These are phyloP conservation scores for Drosophila kohkoa DNA, from an alignment of 1,140 invertebrate species.

Conservation along the genomic window DNA sequence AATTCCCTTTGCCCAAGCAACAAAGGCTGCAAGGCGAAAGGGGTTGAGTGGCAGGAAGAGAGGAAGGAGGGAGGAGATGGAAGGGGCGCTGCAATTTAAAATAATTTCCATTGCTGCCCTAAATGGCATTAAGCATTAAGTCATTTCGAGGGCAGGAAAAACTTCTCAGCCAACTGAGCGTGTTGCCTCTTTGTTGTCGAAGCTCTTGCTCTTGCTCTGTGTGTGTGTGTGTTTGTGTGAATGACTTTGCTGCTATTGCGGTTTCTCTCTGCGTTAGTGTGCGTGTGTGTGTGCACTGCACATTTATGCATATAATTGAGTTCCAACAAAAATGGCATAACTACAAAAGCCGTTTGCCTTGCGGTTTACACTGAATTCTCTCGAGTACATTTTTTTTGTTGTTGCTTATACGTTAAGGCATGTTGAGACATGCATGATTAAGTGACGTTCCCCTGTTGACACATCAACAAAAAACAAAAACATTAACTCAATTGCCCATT, in stretches of 20 bases:
- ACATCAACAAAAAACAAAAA: not conserved
- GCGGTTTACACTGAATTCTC: conserved; percentile 8
- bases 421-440: conserved; percentile 15
- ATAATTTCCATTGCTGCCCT: conserved; percentile 71
- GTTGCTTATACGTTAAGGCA: not conserved
- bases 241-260: conserved; percentile 56
- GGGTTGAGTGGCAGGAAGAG: not conserved
- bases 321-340: conserved; percentile 27
- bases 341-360: conserved; percentile 8
- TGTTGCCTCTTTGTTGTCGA: conserved; percentile 23
- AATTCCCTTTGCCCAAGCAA: conserved; percentile 60
- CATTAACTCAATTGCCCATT: not conserved
- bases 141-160: conserved; percentile 57
- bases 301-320: conserved; percentile 77
- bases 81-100: conserved; percentile 65
- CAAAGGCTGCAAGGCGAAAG: conserved; percentile 37
- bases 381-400: not conserved
- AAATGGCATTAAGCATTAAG: conserved; percentile 80
- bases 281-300: conserved; percentile 47
- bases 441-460: conserved; percentile 11
- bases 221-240: conserved; percentile 37
- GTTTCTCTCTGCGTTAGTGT: too few relatives aligned
- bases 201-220: not conserved
- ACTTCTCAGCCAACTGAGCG: conserved; percentile 47
- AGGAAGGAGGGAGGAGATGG: not conserved